Conservation (phyloP, 2,797 vertebrate genomes). For the Leptodactylus fallax region DNA sequence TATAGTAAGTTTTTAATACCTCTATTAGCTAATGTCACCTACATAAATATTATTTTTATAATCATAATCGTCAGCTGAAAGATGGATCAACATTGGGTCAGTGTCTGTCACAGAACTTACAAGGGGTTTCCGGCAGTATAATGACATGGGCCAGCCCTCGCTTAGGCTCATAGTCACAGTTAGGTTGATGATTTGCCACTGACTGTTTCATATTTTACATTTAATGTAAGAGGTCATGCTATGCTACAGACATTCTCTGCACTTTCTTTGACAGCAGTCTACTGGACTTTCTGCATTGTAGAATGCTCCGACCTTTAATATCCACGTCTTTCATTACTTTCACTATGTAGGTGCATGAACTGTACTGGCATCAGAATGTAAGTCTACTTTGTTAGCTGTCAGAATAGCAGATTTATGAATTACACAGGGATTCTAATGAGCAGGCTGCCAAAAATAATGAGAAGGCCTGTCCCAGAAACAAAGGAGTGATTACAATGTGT, state of each 20-base stretch:
- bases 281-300: background rate
- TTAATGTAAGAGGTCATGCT: background rate
- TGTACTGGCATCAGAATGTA: conserved; percentile 67
- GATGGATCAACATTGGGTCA: background rate
- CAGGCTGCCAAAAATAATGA: conserved; percentile 89
- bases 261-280: background rate
- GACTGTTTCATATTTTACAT: background rate
- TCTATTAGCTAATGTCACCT: background rate
- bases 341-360: conserved; percentile 1
- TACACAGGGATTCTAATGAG: conserved; percentile 77
- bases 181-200: background rate
- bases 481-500: conserved; percentile 69
- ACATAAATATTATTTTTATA: background rate
- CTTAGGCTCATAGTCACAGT: background rate
- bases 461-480: conserved; percentile 83
- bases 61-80: background rate
- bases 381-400: conserved; percentile 90
- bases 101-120: background rate
- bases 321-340: background rate
- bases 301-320: background rate
- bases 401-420: conserved; percentile 91
- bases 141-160: background rate
- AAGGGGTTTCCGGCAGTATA: background rate
- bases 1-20: too few species aligned
- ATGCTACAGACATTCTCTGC: background rate